Evolutionary conservation across 2,113 vertebrate species (phyloP).

Genomic region (Malurus cyaneus): DNA sequence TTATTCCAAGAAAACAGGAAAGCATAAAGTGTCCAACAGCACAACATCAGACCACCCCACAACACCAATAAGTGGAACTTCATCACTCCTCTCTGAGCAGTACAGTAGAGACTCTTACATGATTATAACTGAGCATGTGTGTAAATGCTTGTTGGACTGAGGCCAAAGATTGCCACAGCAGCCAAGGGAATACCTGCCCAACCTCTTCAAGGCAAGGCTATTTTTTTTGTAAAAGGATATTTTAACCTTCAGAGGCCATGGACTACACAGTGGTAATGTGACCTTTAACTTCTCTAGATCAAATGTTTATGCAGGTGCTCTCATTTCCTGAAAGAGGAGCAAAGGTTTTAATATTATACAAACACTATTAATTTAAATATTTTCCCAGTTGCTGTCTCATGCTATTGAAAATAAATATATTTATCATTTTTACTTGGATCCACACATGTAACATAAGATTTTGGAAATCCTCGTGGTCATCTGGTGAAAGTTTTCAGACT

Average conservation of each 20-base stretch:
- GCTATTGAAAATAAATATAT: not conserved
- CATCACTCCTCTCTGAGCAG: not conserved
- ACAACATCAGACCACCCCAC: not conserved
- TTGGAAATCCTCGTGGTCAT: not conserved
- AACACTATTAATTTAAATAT: slow-evolving; percentile 63
- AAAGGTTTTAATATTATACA: slow-evolving; percentile 50
- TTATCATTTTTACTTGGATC: not conserved
- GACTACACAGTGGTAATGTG: slow-evolving; percentile 8
- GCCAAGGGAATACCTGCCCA: slow-evolving; percentile 50
- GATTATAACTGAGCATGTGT: not conserved
- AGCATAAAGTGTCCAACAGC: not conserved
- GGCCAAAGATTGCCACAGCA: slow-evolving; percentile 40
- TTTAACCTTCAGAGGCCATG: slow-evolving; percentile 49
- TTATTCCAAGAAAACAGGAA: not conserved
- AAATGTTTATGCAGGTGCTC: slow-evolving; percentile 63
- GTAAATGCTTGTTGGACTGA: slow-evolving; percentile 25
- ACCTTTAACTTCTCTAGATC: slow-evolving; percentile 62
- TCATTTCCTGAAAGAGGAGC: slow-evolving; percentile 64
- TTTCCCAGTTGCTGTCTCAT: slow-evolving; percentile 1
- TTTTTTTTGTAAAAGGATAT: slow-evolving; percentile 67
- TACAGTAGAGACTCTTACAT: not conserved
- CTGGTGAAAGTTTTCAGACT: not conserved
- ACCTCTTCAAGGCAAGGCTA: slow-evolving; percentile 36
- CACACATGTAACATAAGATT: not conserved
- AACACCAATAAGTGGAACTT: not conserved